Conservation (phyloP, 2,113 vertebrate genomes). For the Paraplagusia blochii region DNA sequence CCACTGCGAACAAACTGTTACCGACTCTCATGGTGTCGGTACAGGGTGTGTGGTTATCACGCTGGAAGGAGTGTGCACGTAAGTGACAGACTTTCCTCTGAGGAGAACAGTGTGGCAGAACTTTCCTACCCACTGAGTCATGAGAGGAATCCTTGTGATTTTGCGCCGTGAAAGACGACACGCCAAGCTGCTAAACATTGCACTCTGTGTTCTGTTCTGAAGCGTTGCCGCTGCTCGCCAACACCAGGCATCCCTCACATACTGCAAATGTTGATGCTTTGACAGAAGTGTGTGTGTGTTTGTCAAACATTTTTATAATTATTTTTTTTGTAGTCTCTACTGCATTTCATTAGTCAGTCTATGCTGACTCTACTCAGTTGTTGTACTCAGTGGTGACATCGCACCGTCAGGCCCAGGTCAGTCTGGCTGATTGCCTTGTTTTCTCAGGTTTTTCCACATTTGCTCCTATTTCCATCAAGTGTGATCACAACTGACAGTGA, state of each 20-base stretch:
- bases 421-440: constrained; percentile 10
- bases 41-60: constrained; percentile 1
- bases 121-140: constrained; percentile 52
- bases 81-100: constrained; percentile 20
- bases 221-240: constrained; percentile 54
- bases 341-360: neutral
- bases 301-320: neutral
- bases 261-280: constrained; percentile 22
- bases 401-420: constrained; percentile 44
- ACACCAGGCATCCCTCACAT: constrained; percentile 59
- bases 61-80: neutral
- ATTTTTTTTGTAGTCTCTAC: neutral
- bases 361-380: too few relatives aligned
- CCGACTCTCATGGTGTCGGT: constrained; percentile 19
- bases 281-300: constrained; percentile 16
- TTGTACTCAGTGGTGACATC: constrained; percentile 33
- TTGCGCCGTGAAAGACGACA: constrained; percentile 25
- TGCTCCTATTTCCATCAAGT: neutral
- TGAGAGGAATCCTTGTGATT: constrained; percentile 54
- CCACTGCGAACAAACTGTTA: neutral
- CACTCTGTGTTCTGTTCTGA: constrained; percentile 46
- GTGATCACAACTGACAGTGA: constrained; percentile 9
- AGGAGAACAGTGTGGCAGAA: constrained; percentile 18
- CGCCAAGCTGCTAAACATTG: constrained; percentile 60
- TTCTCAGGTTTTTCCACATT: constrained; percentile 38